Base-by-base conservation (phyloP, 2,888 invertebrate genomes). In the Steinernema scapterisci region DNA sequence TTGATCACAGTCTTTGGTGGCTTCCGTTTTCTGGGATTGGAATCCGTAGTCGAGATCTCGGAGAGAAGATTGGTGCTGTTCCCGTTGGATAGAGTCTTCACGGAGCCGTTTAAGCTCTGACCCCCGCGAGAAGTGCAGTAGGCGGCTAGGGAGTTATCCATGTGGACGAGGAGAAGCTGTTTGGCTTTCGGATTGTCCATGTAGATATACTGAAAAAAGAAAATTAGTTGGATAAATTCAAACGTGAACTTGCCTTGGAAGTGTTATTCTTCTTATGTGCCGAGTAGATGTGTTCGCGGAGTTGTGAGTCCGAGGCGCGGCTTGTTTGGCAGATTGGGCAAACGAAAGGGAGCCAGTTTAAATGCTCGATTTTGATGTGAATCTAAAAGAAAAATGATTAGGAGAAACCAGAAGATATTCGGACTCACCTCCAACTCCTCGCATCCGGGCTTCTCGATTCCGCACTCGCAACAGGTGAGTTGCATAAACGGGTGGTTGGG, bases 321-420 rank as follows among this genome's bases (percentile, higher is more conserved):
- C 77, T 77, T 7, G 78, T 71, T 19, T 81, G 74, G 54, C 86
- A 86, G 48, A 84, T 80, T 1, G 85, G 82, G 54, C 86, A 86
- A 70, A 84, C 82, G 76, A 86, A 86, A 1, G 86, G 86, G 25
- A 86, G 79, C 86, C 86, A 86, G 73, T 84, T 83, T 5, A 86
- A 78, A 73, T 86, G 86, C 73, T 86, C 86, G 27, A 78, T 81
- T 45, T 83, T 83, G 73, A 83, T 82, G 75, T 83, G 83, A 9
- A 82, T 76, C 78, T 79, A 54, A 52, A 75, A 73, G n/a, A 27
- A 19, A 16, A 9, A 11, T 5, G 3, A 21, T 11, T 5, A 23
- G 5, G 16, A 11, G 6, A 11, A 23, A 23, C 23, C 1, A 6
- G 5, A 19, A 16, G 5, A 6, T 11, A 21, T 6, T 3, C 2